Conservation (phyloP, 1,140 invertebrate genomes). For the Drosophila funebris region DNA sequence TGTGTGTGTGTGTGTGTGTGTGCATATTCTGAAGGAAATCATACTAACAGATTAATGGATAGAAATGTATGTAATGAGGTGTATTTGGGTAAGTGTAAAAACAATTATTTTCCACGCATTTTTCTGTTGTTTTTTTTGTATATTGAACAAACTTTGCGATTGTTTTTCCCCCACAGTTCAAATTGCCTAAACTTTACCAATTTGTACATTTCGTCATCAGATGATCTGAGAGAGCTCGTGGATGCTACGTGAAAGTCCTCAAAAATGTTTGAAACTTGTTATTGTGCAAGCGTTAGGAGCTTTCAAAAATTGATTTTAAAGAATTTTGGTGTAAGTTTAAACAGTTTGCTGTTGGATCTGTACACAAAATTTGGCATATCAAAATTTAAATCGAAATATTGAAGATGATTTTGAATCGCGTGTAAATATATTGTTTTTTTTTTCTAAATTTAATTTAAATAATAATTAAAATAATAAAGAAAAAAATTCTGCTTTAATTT, state of each 20-base stretch:
- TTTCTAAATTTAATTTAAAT: conserved; percentile 6
- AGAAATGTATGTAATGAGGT: background rate
- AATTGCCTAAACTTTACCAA: conserved; percentile 78
- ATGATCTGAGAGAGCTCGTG: conserved; percentile 83
- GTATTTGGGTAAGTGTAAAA: conserved; percentile 8
- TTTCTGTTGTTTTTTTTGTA: background rate
- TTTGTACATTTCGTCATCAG: conserved; percentile 84
- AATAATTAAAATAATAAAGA: conserved; percentile 32
- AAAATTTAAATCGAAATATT: conserved; percentile 38
- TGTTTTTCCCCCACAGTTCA: conserved; percentile 24
- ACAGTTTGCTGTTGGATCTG: conserved; percentile 44
- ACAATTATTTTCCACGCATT: conserved; percentile 56
- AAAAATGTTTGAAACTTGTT: conserved; percentile 22
- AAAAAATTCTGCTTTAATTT: background rate
- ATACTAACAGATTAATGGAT: conserved; percentile 42
- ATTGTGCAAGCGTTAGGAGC: conserved; percentile 46
- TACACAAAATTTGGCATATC: conserved; percentile 32
- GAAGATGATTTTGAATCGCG: conserved; percentile 43
- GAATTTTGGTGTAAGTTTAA: conserved; percentile 75
- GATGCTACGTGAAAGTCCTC: conserved; percentile 22
- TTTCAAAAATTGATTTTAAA: conserved; percentile 75
- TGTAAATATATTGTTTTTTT: conserved; percentile 51
- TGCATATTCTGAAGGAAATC: conserved; percentile 17
- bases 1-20: background rate
- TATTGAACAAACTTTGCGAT: background rate